phyloP scores from a whole-genome alignment of 2,888 invertebrate genomes.

The Leptarthrus brevirostris region DNA sequence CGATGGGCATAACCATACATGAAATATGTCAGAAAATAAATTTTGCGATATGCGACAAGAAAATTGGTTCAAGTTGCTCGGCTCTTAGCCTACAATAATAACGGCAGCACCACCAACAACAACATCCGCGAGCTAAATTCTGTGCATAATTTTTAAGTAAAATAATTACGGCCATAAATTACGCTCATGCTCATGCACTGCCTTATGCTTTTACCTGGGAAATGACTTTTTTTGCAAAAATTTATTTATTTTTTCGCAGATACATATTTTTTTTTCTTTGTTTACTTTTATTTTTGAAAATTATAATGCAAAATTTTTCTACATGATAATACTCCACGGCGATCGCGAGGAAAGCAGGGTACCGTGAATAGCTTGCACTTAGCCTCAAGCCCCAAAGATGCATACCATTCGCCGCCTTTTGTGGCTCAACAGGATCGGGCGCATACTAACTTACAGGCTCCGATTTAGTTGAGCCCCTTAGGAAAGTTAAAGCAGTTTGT shows the following conservation, averaged over 20 bases:
- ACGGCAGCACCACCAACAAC: conserved; percentile 38
- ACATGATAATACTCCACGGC: conserved; percentile 38
- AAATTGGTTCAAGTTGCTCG: conserved; percentile 52
- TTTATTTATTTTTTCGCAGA: conserved; percentile 37
- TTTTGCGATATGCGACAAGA: conserved; percentile 53
- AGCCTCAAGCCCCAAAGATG: conserved; percentile 29
- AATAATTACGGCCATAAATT: conserved; percentile 55
- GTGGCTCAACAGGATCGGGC: conserved; percentile 13
- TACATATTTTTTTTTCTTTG: conserved; percentile 18
- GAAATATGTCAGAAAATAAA: conserved; percentile 52
- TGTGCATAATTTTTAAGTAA: conserved; percentile 55
- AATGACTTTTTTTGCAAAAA: conserved; percentile 23
- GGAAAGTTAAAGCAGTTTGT: conserved; percentile 51
- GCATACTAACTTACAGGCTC: conserved; percentile 40
- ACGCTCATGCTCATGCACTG: conserved; percentile 51
- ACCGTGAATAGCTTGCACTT: conserved; percentile 34
- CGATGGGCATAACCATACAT: conserved; percentile 13
- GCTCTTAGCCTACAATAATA: conserved; percentile 39
- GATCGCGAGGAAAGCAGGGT: conserved; percentile 7
- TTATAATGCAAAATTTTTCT: conserved; percentile 46
- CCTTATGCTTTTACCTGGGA: conserved; percentile 22
- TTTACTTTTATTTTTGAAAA: conserved; percentile 43
- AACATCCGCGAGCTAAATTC: conserved; percentile 45
- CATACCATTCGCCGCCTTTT: conserved; percentile 38
- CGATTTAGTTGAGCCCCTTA: conserved; percentile 51